Base-by-base conservation (phyloP, 64 coral and sea anemone species). In the Stichodactyla mertensii region DNA sequence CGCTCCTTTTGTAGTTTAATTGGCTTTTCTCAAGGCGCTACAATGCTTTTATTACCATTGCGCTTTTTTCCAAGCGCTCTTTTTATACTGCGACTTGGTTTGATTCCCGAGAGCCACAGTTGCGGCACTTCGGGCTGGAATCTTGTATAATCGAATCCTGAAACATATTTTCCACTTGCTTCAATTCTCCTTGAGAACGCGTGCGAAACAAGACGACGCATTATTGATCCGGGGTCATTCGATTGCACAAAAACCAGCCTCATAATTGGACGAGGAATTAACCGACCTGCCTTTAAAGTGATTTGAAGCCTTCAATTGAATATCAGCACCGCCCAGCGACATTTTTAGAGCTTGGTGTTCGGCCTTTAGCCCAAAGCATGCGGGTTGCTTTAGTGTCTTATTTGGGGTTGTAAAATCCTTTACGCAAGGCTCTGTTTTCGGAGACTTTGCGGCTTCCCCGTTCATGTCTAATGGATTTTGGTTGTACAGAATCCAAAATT, bases 1-100 rank as follows among this genome's bases (percentile, higher is more conserved):
- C 78, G 78, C 78, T 79, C 16, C 10, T 81, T 54, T 81, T 81
- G 78, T 52, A 53, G 78, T 81, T 53, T n/a, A 7, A 55, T 81
- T 81, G 69, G 69, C 26, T 74, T 45, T 45, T 31, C 10, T 81
- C 53, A 81, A 81, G 18, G 78, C 78, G 51, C 78, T 53, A 19
- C 78, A 51, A 51, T 79, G 28, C 77, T 31, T 79, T 7, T 51
- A 45, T 45, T 24, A 51, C 31, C 31, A 79, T 16, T 14, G 77
- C 77, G 77, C 77, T 79, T 5, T 51, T 74, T 74, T 74, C 10
- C 78, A 18, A 55, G 53, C 78, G 78, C 78, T 55, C 16, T 81
- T 74, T 74, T 74, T 74, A 26, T 74, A 74, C 24, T 69, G 69
- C 23, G 69, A 53, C 51, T 20, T 28, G 53, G 36, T 55, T 81